These are phyloP conservation scores for Pipistrellus pygmaeus DNA, from an alignment of 2,797 vertebrate species.

Conservation along the genomic window DNA sequence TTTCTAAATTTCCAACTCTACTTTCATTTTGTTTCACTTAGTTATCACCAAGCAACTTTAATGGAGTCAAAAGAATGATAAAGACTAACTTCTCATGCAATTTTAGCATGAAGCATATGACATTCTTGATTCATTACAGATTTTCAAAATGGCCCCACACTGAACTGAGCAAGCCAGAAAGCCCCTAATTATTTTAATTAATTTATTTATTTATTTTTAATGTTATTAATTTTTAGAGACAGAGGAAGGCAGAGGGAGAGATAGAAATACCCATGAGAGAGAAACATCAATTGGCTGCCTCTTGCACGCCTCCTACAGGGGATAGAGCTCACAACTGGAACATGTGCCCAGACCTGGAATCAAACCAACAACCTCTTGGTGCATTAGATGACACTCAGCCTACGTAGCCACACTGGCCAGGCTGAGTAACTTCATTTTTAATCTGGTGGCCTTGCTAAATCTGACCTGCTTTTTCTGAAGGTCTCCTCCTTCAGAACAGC, in stretches of 20 bases:
- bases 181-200: background rate
- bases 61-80: conserved; percentile 27
- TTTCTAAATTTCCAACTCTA: conserved; percentile 77
- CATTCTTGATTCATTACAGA: background rate
- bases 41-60: conserved; percentile 64
- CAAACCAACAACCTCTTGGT: background rate
- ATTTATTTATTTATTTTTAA: background rate
- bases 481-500: conserved; percentile 71
- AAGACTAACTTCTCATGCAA: background rate
- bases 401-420: background rate
- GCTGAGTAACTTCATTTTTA: too few species aligned
- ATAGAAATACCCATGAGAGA: background rate
- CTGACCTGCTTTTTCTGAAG: background rate
- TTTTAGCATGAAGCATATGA: background rate
- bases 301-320: background rate
- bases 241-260: background rate
- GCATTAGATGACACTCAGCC: background rate
- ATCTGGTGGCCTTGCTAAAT: background rate
- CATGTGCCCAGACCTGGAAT: background rate
- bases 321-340: background rate
- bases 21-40: conserved; percentile 63
- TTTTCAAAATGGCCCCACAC: background rate
- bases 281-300: background rate
- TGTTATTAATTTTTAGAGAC: background rate
- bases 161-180: background rate